phyloP scores from a whole-genome alignment of 1,140 invertebrate genomes.

The Penaeus indicus region DNA sequence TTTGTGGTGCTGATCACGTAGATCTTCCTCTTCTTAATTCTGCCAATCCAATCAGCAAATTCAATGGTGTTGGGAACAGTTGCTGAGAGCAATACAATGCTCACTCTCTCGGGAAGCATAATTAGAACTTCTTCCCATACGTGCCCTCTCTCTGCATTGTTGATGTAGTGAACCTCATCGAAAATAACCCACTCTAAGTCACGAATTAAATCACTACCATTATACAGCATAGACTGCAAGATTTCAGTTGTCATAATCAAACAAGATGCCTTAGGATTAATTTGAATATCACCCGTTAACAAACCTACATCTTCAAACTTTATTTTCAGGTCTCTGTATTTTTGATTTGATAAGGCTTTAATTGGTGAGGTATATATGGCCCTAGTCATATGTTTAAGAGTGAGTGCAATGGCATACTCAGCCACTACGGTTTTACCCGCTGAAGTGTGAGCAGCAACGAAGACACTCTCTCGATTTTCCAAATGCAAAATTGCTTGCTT shows the following conservation, averaged over 20 bases:
- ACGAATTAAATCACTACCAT: constrained; percentile 92
- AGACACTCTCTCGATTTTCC: constrained; percentile 94
- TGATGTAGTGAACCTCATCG: constrained; percentile 99
- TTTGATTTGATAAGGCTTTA: constrained; percentile 99
- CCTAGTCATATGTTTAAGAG: constrained; percentile 90
- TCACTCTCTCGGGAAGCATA: constrained; percentile 92
- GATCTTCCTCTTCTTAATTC: constrained; percentile 82
- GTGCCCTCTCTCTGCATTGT: constrained; percentile 96
- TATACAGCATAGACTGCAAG: constrained; percentile 95
- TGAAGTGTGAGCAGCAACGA: constrained; percentile 98
- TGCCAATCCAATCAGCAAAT: constrained; percentile 98
- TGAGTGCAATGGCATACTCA: constrained; percentile 97
- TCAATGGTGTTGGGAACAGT: constrained; percentile 97
- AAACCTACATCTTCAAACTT: constrained; percentile 93
- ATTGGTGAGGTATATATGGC: constrained; percentile 99
- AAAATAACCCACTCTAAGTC: constrained; percentile 99
- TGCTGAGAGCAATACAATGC: constrained; percentile 96
- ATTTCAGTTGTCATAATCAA: constrained; percentile 99
- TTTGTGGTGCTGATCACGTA: constrained; percentile 95
- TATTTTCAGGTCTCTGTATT: constrained; percentile 94
- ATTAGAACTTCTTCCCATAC: constrained; percentile 99
- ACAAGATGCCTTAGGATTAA: constrained; percentile 92
- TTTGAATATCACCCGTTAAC: constrained; percentile 96
- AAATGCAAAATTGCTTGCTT: constrained; percentile 95
- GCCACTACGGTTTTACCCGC: constrained; percentile 99